Percentiles rank a stretch among this genome's conserved stretches.
Conservation (phyloP, 2,113 vertebrate species). For the Halichoerus grypus region DNA sequence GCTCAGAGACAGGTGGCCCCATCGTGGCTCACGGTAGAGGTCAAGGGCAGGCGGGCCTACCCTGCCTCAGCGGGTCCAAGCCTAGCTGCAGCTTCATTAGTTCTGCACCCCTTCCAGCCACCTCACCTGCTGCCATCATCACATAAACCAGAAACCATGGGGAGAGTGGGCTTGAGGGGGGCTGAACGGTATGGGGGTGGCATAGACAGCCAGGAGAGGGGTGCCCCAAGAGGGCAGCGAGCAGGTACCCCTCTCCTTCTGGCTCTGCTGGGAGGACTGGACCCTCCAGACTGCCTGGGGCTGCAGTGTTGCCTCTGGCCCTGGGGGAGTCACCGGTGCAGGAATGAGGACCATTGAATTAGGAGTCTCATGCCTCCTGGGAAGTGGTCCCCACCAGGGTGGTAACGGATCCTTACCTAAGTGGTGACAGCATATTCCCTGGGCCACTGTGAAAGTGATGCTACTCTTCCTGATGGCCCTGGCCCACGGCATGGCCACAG, state of each 20-base stretch:
- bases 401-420: background rate
- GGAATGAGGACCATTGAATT: background rate
- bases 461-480: background rate
- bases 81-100: background rate
- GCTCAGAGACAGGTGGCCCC: background rate
- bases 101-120: background rate
- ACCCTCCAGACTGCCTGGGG: background rate
- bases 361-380: background rate
- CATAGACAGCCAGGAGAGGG: background rate
- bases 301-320: background rate
- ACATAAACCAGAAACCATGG: background rate
- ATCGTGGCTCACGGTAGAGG: background rate
- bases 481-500: background rate
- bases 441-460: background rate
- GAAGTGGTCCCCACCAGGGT: background rate
- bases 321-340: too few relatives aligned
- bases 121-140: background rate
- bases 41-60: background rate
- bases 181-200: fast-evolving
- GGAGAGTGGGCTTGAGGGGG: background rate
- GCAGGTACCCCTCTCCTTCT: background rate
- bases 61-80: background rate
- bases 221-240: too few relatives aligned
- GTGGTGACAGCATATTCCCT: background rate
- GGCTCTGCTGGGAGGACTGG: background rate